These are phyloP conservation scores for Cryptosula pallasiana DNA, from an alignment of 2,888 invertebrate species.

Conservation along the genomic window DNA sequence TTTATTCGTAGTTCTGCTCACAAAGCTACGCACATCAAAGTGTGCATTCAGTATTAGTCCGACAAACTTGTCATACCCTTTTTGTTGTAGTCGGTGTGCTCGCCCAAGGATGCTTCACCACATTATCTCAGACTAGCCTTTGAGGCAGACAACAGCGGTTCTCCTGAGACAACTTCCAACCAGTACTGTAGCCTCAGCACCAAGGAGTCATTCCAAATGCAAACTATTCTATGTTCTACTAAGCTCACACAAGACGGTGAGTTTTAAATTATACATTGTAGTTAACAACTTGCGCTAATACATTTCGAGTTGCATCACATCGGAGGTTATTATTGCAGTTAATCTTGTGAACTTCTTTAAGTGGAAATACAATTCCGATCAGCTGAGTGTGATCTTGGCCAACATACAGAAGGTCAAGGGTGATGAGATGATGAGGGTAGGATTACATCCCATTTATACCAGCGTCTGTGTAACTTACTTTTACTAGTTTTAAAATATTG, in stretches of 20 bases:
- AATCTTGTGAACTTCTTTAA: slow-evolving; percentile 81
- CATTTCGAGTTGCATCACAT: too few species aligned
- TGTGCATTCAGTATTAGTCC: too few species aligned
- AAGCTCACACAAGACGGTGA: slow-evolving; percentile 89
- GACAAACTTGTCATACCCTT: too few species aligned
- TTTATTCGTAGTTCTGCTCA: too few species aligned
- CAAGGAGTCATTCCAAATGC: slow-evolving; percentile 76
- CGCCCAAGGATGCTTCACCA: neutral
- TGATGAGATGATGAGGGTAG: slow-evolving; percentile 7
- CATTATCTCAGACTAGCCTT: neutral
- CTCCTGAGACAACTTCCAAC: slow-evolving; percentile 28
- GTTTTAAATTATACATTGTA: too few species aligned
- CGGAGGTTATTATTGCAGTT: slow-evolving; percentile 61
- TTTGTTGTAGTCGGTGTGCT: too few species aligned
- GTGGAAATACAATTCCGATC: slow-evolving; percentile 64
- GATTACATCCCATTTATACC: too few species aligned
- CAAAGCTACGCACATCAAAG: too few species aligned
- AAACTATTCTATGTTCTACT: slow-evolving; percentile 85
- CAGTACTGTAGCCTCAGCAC: slow-evolving; percentile 67
- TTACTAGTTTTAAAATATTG: too few species aligned
- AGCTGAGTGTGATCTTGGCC: neutral
- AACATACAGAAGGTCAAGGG: neutral
- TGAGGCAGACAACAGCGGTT: neutral
- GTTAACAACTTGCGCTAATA: too few species aligned
- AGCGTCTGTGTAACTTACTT: too few species aligned